Conservation (phyloP, 2,797 vertebrate genomes). For the Nyctibius grandis region DNA sequence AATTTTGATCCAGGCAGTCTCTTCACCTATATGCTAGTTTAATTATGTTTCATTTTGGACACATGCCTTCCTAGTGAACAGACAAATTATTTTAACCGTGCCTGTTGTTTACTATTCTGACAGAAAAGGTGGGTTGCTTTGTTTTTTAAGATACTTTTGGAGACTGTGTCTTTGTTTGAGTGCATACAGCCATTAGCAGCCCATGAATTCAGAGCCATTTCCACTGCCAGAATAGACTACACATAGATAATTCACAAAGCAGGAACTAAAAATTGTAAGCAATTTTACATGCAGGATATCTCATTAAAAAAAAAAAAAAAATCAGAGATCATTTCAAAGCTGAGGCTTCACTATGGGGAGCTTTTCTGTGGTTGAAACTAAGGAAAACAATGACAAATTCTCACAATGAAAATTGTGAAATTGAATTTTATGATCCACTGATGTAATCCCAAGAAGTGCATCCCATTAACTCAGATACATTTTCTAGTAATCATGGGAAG, state of each 20-base stretch:
- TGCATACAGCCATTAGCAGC: not conserved
- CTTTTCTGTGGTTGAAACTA: not conserved
- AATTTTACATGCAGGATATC: not conserved
- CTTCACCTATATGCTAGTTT: not conserved
- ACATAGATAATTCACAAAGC: not conserved
- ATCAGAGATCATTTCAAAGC: not conserved
- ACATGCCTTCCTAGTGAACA: not conserved
- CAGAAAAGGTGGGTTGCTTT: not conserved
- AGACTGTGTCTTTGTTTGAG: not conserved
- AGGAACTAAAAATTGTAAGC: not conserved
- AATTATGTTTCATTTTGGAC: not conserved
- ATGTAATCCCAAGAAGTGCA: not conserved
- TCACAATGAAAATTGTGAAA: not conserved
- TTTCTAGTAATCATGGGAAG: too few species aligned
- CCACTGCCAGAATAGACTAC: not conserved
- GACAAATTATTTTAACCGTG: not conserved
- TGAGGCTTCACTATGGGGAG: not conserved
- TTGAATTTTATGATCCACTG: not conserved
- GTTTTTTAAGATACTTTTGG: not conserved
- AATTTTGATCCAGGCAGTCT: not conserved
- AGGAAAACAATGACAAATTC: not conserved
- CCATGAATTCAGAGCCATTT: not conserved
- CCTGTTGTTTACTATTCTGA: not conserved
- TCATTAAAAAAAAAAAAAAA: not conserved
- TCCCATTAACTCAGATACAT: not conserved